Evolutionary conservation across 2,113 vertebrate genomes (phyloP), one percentile per base, ranked within the genome.

Genomic region (Neofelis nebulosa): DNA sequence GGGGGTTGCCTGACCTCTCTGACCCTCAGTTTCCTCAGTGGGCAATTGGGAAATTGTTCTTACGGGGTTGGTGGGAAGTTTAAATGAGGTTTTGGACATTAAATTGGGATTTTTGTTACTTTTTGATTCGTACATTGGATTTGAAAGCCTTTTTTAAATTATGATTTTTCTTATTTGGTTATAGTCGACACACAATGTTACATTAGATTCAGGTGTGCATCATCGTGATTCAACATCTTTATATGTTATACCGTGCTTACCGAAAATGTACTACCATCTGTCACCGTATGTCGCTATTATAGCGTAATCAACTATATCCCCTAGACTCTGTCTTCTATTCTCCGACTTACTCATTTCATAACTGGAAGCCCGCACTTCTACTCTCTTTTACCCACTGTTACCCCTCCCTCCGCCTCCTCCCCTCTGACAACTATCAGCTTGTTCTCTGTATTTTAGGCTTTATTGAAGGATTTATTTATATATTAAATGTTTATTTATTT

Each of bases 81-180:
- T 55, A 95, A 68, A 45, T 86, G 81, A 79, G 7, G 25, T 83
- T 61, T 78, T 90, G 48, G 14, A 36, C n/a, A 19, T 92, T 61
- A 74, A 95, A 50, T 55, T 92, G 74, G 69, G 7, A 57, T 57
- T 97, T 96, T 95, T 94, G 31, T 88, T 79, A 45, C 41, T 81
- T 11, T 41, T 3, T 66, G 9, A 23, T 91, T 87, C 16, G 23
- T 74, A 66, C 83, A 31, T 13, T 85, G 27, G 23, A 55, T 80
- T 80, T 81, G 65, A 86, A 93, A 68, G 57, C 13, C 31, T 41
- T 93, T 93, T 93, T n/a, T 41, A 41, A 21, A 41, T 57, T 82
- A 38, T 3, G 14, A 4, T 23, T 45, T 41, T n/a, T 80, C 50
- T 48, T 45, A 29, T 66, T 66, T 33, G 38, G 13, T 15, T 48